These are phyloP conservation scores for Sylvicola cinctus DNA, from an alignment of 2,888 invertebrate species.

Conservation along the genomic window DNA sequence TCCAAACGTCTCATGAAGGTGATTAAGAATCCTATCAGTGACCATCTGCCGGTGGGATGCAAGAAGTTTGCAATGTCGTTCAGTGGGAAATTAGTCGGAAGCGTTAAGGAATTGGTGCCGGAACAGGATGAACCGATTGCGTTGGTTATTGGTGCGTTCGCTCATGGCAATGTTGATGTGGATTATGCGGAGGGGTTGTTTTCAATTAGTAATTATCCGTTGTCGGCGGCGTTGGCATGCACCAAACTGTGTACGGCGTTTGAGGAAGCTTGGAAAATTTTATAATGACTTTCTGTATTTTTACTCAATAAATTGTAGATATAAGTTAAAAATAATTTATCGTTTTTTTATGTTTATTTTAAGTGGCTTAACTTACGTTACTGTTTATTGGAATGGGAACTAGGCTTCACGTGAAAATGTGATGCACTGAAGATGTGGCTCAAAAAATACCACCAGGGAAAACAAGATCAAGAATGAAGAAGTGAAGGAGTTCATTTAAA, in stretches of 20 bases:
- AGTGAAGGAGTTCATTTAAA: no score
- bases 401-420: no score
- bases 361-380: no score
- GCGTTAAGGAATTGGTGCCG: conserved; percentile 61
- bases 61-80: conserved; percentile 80
- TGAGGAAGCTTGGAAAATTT: conserved; percentile 78
- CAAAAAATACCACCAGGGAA: no score
- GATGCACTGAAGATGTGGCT: no score
- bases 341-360: no score
- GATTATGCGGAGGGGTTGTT: conserved; percentile 82
- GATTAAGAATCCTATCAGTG: conserved; percentile 87
- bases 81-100: conserved; percentile 45
- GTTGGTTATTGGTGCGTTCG: conserved; percentile 90
- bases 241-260: conserved; percentile 86
- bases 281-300: neutral
- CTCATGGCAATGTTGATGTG: conserved; percentile 73
- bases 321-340: no score
- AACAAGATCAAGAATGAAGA: no score
- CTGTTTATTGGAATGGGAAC: no score
- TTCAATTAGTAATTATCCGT: conserved; percentile 89
- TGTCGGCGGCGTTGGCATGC: conserved; percentile 92
- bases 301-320: no score
- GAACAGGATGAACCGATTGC: conserved; percentile 62
- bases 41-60: conserved; percentile 88
- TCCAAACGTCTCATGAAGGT: conserved; percentile 81